Percentiles rank a stretch among this genome's conserved stretches.
Evolutionary conservation across 2,888 invertebrate species (phyloP).

Genomic region (Caradrina kadenii): DNA sequence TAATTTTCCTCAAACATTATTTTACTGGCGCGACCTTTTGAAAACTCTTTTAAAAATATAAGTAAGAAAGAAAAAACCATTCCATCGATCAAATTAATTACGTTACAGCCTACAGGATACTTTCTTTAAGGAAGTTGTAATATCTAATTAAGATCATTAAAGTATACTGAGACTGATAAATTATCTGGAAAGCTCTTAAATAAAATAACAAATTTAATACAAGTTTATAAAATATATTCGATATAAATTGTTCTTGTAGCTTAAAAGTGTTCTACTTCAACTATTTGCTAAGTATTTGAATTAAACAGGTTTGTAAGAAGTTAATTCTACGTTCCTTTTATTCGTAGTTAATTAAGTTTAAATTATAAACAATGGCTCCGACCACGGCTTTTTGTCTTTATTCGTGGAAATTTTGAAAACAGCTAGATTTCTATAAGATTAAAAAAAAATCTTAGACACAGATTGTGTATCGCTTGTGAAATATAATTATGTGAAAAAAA

Average conservation of each 20-base stretch:
- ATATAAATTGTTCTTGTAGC: slow-evolving; percentile 23
- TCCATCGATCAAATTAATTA: slow-evolving; percentile 67
- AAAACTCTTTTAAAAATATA: slow-evolving; percentile 41
- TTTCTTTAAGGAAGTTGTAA: slow-evolving; percentile 58
- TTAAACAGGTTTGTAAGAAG: slow-evolving; percentile 24
- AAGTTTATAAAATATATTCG: slow-evolving; percentile 1
- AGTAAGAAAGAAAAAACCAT: slow-evolving; percentile 42
- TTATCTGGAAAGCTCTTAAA: slow-evolving; percentile 15
- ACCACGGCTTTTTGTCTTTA: slow-evolving; percentile 13
- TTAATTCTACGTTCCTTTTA: slow-evolving; percentile 25
- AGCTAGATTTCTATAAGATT: slow-evolving; percentile 11
- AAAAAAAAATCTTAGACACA: too few relatives aligned
- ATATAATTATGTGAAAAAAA: too few relatives aligned
- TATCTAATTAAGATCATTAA: slow-evolving; percentile 56
- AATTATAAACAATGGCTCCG: slow-evolving; percentile 32
- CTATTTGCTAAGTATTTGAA: slow-evolving; percentile 42
- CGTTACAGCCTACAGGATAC: slow-evolving; percentile 51
- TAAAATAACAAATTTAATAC: slow-evolving; percentile 14
- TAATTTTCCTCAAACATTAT: slow-evolving; percentile 27
- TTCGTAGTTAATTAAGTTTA: slow-evolving; percentile 26
- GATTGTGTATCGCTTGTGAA: too few relatives aligned
- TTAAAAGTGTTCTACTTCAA: slow-evolving; percentile 36
- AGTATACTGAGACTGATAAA: slow-evolving; percentile 38
- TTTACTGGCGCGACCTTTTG: slow-evolving; percentile 20
- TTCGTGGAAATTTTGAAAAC: slow-evolving; percentile 16